phyloP scores from a whole-genome alignment of 2,113 vertebrate genomes.

The Campylomormyrus numenius region DNA sequence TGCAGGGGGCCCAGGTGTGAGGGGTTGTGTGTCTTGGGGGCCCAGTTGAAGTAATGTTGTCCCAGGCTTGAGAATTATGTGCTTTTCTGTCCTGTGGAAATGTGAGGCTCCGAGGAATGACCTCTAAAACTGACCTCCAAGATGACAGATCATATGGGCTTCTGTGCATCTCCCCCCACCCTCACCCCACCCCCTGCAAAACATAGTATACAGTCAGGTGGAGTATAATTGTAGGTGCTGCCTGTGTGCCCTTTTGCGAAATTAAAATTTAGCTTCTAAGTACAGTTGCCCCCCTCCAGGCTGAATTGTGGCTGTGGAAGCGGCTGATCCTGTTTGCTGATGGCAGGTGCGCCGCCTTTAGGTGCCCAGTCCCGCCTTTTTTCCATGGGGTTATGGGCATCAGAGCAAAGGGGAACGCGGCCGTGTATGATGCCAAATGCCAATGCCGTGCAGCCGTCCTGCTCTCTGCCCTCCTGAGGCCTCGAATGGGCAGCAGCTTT shows the following conservation, averaged over 20 bases:
- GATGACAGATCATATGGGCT: neutral
- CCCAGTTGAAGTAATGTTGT: neutral
- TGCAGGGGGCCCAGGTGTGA: neutral
- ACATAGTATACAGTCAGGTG: neutral
- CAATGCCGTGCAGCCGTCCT: neutral
- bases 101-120: no score
- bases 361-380: neutral
- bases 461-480: neutral
- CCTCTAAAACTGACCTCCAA: neutral
- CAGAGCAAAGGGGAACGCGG: neutral
- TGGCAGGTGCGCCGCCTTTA: neutral
- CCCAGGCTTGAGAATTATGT: neutral
- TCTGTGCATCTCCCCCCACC: neutral
- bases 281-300: conserved; percentile 20
- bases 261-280: conserved; percentile 29
- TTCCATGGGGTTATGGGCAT: neutral
- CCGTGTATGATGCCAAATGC: neutral
- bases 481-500: neutral
- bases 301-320: neutral
- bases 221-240: neutral
- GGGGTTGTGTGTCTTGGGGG: neutral
- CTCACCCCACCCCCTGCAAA: neutral
- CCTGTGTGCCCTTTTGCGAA: conserved; percentile 25
- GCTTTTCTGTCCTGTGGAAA: neutral
- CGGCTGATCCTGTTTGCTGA: neutral